A percentile compares a stretch with the other conserved stretches of the same genome.
These are phyloP conservation scores for Synanthedon formicaeformis DNA, from an alignment of 2,888 invertebrate species.

Conservation along the genomic window DNA sequence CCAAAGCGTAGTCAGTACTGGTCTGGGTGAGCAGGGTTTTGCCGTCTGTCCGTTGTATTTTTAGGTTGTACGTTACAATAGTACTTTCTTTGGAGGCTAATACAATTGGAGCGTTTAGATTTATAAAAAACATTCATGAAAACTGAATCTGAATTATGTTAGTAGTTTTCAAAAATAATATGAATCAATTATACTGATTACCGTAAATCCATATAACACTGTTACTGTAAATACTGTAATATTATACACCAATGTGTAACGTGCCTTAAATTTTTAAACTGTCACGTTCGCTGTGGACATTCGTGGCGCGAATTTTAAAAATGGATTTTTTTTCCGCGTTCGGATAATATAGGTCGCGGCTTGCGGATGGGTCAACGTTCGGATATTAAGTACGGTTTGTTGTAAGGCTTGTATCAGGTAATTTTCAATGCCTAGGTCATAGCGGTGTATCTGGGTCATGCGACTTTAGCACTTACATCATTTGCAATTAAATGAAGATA, in stretches of 20 bases:
- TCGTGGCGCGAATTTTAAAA: slow-evolving; percentile 56
- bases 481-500: not conserved
- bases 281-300: slow-evolving; percentile 11
- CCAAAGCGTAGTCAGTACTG: too few species aligned
- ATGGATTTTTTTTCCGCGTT: slow-evolving; percentile 30
- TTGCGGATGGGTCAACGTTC: slow-evolving; percentile 22
- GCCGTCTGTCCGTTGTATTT: too few species aligned
- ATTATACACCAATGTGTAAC: not conserved
- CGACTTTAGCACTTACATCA: not conserved
- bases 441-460: not conserved
- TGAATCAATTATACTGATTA: not conserved
- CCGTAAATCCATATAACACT: too few species aligned
- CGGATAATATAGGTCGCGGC: slow-evolving; percentile 35
- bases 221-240: too few species aligned
- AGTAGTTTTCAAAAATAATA: not conserved
- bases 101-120: too few species aligned
- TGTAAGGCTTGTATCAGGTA: not conserved
- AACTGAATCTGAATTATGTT: too few species aligned
- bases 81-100: too few species aligned
- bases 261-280: slow-evolving; percentile 4
- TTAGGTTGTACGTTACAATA: too few species aligned
- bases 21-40: too few species aligned
- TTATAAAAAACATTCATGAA: too few species aligned
- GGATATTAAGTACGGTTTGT: not conserved
- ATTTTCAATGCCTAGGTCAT: not conserved